Percentiles rank a stretch among this genome's conserved stretches.
Conservation (phyloP, 2,797 vertebrate species). For the Epinephelus malabaricus region DNA sequence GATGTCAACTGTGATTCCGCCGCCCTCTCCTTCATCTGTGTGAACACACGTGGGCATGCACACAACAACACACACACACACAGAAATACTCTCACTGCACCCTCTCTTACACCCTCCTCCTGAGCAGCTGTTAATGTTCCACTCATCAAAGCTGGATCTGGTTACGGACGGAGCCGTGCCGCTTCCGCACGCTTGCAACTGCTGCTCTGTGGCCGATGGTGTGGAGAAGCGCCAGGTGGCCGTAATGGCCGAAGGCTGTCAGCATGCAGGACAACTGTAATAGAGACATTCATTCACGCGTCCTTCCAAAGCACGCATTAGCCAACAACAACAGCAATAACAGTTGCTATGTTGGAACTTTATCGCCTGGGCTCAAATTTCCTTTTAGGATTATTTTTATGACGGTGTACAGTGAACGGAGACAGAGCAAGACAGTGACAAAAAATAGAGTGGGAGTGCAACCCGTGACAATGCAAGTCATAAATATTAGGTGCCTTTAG, state of each 20-base stretch:
- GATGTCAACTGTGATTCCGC: conserved; percentile 62
- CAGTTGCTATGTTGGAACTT: conserved; percentile 65
- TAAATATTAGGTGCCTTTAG: conserved; percentile 31
- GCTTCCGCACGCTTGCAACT: conserved; percentile 56
- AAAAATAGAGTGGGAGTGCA: conserved; percentile 18
- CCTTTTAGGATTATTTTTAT: conserved; percentile 62
- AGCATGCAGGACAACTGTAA: conserved; percentile 53
- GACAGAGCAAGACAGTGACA: conserved; percentile 9
- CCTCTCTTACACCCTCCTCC: conserved; percentile 45
- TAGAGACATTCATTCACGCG: conserved; percentile 55
- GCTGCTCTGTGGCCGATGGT: conserved; percentile 6
- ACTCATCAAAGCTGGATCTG: conserved; percentile 66
- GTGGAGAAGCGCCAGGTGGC: conserved; percentile 71
- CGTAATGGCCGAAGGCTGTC: conserved; percentile 57
- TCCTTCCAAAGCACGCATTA: conserved; percentile 10
- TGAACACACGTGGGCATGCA: conserved; percentile 1
- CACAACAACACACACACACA: neutral
- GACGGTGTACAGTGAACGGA: neutral
- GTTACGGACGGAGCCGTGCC: conserved; percentile 56
- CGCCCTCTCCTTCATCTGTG: conserved; percentile 37
- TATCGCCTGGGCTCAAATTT: conserved; percentile 59
- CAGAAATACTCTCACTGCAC: conserved; percentile 30
- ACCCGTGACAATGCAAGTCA: conserved; percentile 47
- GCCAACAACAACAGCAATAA: conserved; percentile 66
- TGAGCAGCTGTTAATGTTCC: conserved; percentile 70